Evolutionary conservation across 2,888 invertebrate species (phyloP).

Genomic region (Cheilosia soror): DNA sequence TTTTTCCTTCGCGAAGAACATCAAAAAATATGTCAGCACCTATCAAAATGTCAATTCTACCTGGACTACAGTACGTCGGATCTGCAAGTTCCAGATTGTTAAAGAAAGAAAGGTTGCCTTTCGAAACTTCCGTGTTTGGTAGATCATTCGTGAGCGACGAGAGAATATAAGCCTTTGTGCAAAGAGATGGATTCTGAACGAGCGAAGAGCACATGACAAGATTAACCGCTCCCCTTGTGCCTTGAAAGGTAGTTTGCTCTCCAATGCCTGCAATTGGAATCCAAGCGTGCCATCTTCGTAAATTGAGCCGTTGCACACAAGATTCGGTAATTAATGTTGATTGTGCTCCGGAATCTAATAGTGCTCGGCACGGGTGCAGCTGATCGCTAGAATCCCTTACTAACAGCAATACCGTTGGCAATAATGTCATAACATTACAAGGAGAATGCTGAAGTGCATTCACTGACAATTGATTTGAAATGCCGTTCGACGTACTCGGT

Average conservation of each 20-base stretch:
- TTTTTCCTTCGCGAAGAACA: conserved; percentile 11
- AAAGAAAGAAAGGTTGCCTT: neutral
- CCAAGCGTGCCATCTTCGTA: conserved; percentile 21
- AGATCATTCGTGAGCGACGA: conserved; percentile 11
- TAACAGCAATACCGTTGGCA: conserved; percentile 21
- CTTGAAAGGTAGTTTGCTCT: neutral
- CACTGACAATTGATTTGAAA: neutral
- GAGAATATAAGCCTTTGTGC: conserved; percentile 15
- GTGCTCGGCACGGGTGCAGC: no score
- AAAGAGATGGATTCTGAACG: neutral
- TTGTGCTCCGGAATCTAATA: no score
- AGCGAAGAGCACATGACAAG: conserved; percentile 11
- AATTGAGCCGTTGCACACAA: conserved; percentile 10
- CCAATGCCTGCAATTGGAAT: conserved; percentile 22
- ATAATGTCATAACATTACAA: conserved; percentile 7
- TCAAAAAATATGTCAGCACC: conserved; percentile 51
- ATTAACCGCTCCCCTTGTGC: conserved; percentile 28
- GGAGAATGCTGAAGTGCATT: neutral
- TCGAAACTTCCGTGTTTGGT: conserved; percentile 11
- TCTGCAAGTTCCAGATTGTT: conserved; percentile 32
- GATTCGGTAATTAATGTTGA: conserved; percentile 25
- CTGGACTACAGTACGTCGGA: neutral
- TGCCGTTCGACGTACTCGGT: conserved; percentile 1
- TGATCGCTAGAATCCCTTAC: no score
- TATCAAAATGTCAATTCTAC: conserved; percentile 46